A percentile compares a stretch with the other conserved stretches of the same genome.
phyloP scores from a whole-genome alignment of 92 coral and sea anemone genomes.

The Umimayanthus chanpuru region DNA sequence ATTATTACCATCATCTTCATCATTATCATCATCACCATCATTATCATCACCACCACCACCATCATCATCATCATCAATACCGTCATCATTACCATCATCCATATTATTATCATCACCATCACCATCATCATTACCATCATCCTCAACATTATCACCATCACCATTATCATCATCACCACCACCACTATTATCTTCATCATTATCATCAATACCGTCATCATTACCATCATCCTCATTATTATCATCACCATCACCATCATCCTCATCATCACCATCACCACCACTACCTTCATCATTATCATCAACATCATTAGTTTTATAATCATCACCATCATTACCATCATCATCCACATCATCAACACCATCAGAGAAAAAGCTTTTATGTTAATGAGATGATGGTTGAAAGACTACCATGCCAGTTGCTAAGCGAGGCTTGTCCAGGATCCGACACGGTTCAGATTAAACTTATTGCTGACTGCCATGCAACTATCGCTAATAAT shows the following conservation, averaged over 20 bases:
- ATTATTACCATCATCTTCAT: background rate
- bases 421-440: background rate
- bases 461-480: no score
- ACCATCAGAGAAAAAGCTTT: background rate
- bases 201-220: background rate
- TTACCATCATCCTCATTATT: no score
- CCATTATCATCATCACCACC: no score
- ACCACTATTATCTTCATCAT: background rate
- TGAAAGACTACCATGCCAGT: background rate
- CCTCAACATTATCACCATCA: background rate
- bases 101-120: background rate
- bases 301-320: no score
- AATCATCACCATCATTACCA: background rate
- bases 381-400: background rate
- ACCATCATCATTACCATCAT: background rate
- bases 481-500: no score
- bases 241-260: background rate
- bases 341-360: background rate
- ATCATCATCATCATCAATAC: background rate
- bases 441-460: background rate
- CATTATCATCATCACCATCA: background rate
- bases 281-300: background rate
- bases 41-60: background rate
- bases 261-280: no score
- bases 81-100: no score